Evolutionary conservation across 2,888 invertebrate species (phyloP).

Genomic region (Drosophila yooni): DNA sequence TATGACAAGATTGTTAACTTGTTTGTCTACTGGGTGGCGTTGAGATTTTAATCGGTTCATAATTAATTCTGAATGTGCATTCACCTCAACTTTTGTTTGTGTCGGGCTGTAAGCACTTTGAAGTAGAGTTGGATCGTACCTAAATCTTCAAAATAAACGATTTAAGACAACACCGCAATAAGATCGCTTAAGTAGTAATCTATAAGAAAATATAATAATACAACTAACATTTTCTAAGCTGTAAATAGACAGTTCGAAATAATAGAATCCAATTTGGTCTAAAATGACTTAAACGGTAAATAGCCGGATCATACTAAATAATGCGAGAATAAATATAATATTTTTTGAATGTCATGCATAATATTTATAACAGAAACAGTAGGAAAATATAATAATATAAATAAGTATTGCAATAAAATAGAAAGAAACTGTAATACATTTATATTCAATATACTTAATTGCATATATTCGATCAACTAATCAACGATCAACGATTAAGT

Average conservation of each 20-base stretch:
- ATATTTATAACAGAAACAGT: neutral
- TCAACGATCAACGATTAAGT: neutral
- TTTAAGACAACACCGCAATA: no score
- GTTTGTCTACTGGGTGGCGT: constrained; percentile 50
- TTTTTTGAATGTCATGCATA: no score
- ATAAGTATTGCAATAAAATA: neutral
- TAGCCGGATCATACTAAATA: neutral
- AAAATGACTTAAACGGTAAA: no score
- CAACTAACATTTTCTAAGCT: no score
- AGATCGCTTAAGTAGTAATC: no score
- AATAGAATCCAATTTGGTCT: no score
- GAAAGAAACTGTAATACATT: neutral
- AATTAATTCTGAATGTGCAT: constrained; percentile 10
- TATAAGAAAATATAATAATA: no score
- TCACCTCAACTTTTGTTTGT: neutral
- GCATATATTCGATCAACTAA: neutral
- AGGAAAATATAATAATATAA: neutral
- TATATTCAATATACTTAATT: neutral
- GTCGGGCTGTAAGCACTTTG: neutral
- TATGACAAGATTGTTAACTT: constrained; percentile 65
- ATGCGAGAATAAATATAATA: neutral
- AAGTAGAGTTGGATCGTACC: neutral
- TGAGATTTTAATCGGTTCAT: constrained; percentile 10
- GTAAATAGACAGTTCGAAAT: no score
- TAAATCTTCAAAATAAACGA: neutral